Evolutionary conservation across 2,113 vertebrate genomes (phyloP), one percentile per base, ranked within the genome.

Genomic region (Nesoenas mayeri): DNA sequence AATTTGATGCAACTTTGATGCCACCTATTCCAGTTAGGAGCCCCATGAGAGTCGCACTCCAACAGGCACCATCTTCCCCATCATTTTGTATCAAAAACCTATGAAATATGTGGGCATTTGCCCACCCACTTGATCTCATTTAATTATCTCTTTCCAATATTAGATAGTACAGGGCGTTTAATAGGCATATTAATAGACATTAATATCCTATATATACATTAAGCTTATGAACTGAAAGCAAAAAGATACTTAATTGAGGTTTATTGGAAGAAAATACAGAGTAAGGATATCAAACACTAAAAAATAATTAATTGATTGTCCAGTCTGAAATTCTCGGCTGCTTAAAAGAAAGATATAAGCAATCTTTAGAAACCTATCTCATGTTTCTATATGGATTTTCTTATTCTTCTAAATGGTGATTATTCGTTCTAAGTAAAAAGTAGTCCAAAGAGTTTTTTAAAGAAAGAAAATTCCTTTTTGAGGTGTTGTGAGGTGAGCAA

Each of bases 121-220:
- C 26, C 38, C 61, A n/a, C 57, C n/a, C 36, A 21, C 25, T 47
- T 54, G 2, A 42, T 7, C 62, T 42, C 85, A 29, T 32, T 38
- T 21, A 61, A 75, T 15, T 21, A 31, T 38, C 66, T 50, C 77
- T 44, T 54, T 29, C 62, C 66, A 58, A 4, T 28, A 21, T 70
- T 29, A 34, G 60, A 51, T 34, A 61, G 56, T 21, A 10, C 3
- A 54, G 54, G 62, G 56, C 11, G 3, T 67, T 79, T 74, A 19
- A 56, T 2, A 42, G 34, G 29, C 64, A 34, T 20, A 24, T 58
- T 62, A 26, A 58, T 34, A 38, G 44, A 36, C 29, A 7, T 8
- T 29, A 77, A 60, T 1, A 47, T 9, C 19, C 72, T 25, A 12
- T 2, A 9, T 6, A 7, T 1, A 32, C 5, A 4, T 4, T 16